These are phyloP conservation scores for Aeoliscus strigatus DNA, from an alignment of 2,797 vertebrate species.

Conservation along the genomic window DNA sequence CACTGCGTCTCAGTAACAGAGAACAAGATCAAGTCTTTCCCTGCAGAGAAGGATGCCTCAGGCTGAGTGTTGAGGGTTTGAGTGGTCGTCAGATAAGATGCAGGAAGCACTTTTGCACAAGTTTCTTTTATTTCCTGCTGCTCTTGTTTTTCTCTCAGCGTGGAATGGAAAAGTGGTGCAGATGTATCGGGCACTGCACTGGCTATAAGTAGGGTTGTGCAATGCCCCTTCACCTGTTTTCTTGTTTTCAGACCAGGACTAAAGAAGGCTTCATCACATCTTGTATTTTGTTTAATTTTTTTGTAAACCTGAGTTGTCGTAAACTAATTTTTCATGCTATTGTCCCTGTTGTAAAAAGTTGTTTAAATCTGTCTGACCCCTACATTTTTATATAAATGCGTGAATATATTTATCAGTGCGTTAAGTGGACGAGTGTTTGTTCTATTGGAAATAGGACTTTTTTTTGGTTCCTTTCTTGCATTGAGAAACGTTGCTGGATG, in stretches of 20 bases:
- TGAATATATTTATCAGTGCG: constrained; percentile 79
- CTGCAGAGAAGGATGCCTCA: constrained; percentile 49
- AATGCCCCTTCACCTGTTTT: constrained; percentile 58
- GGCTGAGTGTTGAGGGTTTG: constrained; percentile 3
- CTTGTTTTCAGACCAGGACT: constrained; percentile 47
- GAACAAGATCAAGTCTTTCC: constrained; percentile 50
- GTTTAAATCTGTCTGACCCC: constrained; percentile 60
- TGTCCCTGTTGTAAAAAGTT: constrained; percentile 61
- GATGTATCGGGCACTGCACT: constrained; percentile 38
- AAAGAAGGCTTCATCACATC: constrained; percentile 52
- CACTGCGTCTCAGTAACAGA: constrained; percentile 58
- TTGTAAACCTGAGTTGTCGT: constrained; percentile 47
- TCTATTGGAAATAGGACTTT: constrained; percentile 58
- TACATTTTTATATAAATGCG: constrained; percentile 71
- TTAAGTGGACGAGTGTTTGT: constrained; percentile 65
- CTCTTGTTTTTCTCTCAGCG: constrained; percentile 54
- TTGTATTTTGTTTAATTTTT: constrained; percentile 38
- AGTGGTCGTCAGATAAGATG: constrained; percentile 41
- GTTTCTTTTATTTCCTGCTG: constrained; percentile 70
- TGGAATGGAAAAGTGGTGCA: constrained; percentile 51
- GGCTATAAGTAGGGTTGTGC: constrained; percentile 46
- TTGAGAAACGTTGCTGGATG: constrained; percentile 72
- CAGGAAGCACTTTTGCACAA: constrained; percentile 79
- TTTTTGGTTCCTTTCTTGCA: constrained; percentile 51
- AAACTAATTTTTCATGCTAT: constrained; percentile 57